Conservation (phyloP, 2,797 vertebrate species). For the Sternotherus odoratus region DNA sequence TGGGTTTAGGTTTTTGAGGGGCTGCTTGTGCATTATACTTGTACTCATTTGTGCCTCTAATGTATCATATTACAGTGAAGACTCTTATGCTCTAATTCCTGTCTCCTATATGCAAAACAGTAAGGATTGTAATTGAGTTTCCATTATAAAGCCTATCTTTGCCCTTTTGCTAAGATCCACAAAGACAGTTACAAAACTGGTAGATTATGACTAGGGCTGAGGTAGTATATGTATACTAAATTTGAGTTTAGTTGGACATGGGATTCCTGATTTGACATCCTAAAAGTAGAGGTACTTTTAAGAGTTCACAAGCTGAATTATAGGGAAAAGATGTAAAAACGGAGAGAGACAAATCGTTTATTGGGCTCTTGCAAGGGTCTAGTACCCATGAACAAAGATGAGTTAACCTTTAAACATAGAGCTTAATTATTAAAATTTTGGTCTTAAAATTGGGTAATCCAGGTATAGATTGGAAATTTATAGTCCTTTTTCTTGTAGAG, state of each 20-base stretch:
- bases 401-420: no score
- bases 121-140: conserved; percentile 12
- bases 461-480: neutral
- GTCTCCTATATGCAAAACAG: neutral
- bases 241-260: neutral
- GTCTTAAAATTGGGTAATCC: neutral
- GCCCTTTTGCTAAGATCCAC: neutral
- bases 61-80: neutral
- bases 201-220: neutral
- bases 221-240: neutral
- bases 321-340: neutral
- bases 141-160: neutral
- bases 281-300: neutral
- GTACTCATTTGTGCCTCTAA: neutral
- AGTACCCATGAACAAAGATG: neutral
- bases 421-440: neutral
- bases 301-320: neutral
- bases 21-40: neutral
- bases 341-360: neutral
- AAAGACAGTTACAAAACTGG: neutral
- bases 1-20: neutral
- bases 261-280: neutral
- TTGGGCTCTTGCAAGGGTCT: neutral
- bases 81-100: neutral
- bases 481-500: neutral